phyloP scores from a whole-genome alignment of 2,797 vertebrate species.

The Gambelia wislizenii region DNA sequence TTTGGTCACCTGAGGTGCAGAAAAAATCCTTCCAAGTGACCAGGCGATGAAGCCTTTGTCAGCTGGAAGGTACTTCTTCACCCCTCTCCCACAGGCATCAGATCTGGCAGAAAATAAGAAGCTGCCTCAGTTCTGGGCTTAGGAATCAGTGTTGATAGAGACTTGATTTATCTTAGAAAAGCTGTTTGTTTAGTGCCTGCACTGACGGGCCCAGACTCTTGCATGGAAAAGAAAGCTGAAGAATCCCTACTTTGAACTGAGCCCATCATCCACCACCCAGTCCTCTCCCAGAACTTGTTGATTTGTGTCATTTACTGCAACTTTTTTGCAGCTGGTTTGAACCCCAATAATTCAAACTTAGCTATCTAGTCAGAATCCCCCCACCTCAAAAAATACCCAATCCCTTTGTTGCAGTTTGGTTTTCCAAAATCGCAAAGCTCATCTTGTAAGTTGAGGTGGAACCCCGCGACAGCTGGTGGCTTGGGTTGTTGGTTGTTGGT shows the following conservation, averaged over 20 bases:
- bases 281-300: not conserved
- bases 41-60: not conserved
- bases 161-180: not conserved
- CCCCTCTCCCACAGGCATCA: not conserved
- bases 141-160: not conserved
- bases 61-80: not conserved
- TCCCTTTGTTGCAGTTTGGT: not conserved
- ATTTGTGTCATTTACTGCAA: not conserved
- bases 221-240: not conserved
- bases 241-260: not conserved
- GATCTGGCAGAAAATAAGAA: not conserved
- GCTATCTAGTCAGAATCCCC: not conserved
- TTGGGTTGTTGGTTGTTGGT: too few species aligned
- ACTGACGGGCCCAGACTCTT: not conserved
- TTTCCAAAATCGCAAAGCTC: not conserved
- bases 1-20: not conserved
- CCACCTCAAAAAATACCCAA: not conserved
- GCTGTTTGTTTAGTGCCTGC: not conserved
- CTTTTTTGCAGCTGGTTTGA: not conserved
- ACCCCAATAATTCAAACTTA: too few species aligned
- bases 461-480: too few species aligned
- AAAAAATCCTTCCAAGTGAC: not conserved
- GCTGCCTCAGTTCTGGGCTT: not conserved
- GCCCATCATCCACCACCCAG: too few species aligned
- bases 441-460: not conserved